A percentile compares a stretch with the other conserved stretches of the same genome.
Evolutionary conservation across 2,797 vertebrate species (phyloP).

Genomic region (Sebastes diploproa): DNA sequence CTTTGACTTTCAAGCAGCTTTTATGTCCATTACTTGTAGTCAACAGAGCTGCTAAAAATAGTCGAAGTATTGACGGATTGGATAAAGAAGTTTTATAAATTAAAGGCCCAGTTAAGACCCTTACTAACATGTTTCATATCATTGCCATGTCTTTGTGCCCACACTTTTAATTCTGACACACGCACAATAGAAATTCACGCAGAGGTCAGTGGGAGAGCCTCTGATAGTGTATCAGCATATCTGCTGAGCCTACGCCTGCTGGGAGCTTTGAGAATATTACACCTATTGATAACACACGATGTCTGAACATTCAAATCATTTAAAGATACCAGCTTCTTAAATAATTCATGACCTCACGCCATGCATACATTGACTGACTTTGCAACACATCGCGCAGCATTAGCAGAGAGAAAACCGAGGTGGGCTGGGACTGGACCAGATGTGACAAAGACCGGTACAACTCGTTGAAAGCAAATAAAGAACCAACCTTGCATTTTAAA

Average conservation of each 20-base stretch:
- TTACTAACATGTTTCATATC: background rate
- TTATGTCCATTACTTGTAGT: conserved; percentile 43
- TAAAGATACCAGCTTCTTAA: conserved; percentile 46
- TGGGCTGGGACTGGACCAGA: conserved; percentile 19
- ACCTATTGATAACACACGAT: conserved; percentile 60
- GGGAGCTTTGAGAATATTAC: conserved; percentile 50
- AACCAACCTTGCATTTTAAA: conserved; percentile 15
- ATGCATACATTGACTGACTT: conserved; percentile 56
- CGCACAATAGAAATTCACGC: conserved; percentile 9
- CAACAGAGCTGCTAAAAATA: conserved; percentile 25
- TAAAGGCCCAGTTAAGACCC: background rate
- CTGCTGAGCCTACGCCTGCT: conserved; percentile 37
- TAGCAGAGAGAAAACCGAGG: background rate
- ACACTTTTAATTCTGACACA: conserved; percentile 17
- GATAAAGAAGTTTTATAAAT: background rate
- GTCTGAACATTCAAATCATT: conserved; percentile 54
- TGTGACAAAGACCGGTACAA: conserved; percentile 17
- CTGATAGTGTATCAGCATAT: conserved; percentile 51
- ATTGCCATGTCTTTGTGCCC: background rate
- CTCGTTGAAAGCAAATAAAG: conserved; percentile 13
- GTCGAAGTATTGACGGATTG: conserved; percentile 36
- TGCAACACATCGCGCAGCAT: conserved; percentile 29
- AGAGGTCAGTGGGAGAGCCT: conserved; percentile 41
- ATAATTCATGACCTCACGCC: conserved; percentile 50
- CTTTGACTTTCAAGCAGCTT: conserved; percentile 53